Conservation (phyloP, 2,888 invertebrate species). For the Tiphia femorata region DNA sequence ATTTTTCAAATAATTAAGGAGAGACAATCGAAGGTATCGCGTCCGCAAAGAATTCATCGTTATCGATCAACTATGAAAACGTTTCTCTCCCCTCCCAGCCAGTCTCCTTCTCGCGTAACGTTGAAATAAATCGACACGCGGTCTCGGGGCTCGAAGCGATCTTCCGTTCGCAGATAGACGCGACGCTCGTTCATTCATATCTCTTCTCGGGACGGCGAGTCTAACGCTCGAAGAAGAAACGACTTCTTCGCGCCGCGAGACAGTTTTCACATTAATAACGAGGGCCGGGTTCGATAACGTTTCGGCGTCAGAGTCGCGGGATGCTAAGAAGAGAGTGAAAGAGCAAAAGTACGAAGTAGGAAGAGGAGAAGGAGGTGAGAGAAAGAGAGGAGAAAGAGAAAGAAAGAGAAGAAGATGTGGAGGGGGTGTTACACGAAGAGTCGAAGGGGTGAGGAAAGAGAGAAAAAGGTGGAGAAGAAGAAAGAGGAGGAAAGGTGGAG, state of each 20-base stretch:
- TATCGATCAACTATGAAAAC: no score
- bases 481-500: no score
- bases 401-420: conserved; percentile 2
- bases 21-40: no score
- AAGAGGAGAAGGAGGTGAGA: neutral
- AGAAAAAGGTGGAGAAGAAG: conserved; percentile 1
- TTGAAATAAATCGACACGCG: no score
- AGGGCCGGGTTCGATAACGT: conserved; percentile 26
- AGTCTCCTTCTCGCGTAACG: no score
- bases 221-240: conserved; percentile 9
- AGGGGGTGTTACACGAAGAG: conserved; percentile 2
- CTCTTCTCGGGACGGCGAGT: neutral
- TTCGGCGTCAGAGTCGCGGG: conserved; percentile 14
- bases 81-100: no score
- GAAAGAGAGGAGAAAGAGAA: neutral
- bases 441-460: neutral
- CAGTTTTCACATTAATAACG: conserved; percentile 38
- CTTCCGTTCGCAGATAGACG: no score
- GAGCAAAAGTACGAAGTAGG: conserved; percentile 10
- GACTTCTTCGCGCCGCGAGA: conserved; percentile 13
- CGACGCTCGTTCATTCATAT: neutral
- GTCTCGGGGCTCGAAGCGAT: no score
- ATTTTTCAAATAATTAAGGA: no score
- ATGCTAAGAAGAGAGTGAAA: conserved; percentile 10
- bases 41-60: no score